Evolutionary conservation across 2,888 invertebrate species (phyloP), one percentile per base, ranked within the genome.

Genomic region (Phaonia tiefii): DNA sequence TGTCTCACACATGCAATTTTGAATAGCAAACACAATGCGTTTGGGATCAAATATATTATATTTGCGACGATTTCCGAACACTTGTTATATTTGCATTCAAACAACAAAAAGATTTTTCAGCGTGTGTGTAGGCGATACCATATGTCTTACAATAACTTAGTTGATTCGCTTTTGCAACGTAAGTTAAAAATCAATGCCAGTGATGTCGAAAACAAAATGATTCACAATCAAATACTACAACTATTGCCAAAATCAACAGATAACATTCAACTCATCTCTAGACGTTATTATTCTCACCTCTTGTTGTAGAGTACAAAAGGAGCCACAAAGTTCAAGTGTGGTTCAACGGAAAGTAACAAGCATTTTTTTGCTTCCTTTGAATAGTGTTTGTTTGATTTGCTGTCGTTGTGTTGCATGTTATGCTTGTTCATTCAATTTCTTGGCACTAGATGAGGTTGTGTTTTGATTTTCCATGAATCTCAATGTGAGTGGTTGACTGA

Each of bases 391-490:
- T 73, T 58, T 80, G 73, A 74, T 76, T 73, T 75, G 56, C 17
- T 54, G 17, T 49, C n/a, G 54, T 54, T 20, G 5, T 20, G 5
- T 20, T 56, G 11, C 54, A 54, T 22, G 31, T 39, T 60, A 13
- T 26, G n/a, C 56, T 17, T 26, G 7, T 58, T 60, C 31, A 69
- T 75, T 75, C 66, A 66, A 60, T 37, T 69, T 72, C 20, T 31
- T 71, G 60, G 63, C 56, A 67, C 49, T 46, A 37, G 63, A 8
- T 17, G 58, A 60, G 75, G 71, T 67, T 78, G 71, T 81, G 78
- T 81, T 81, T 81, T 81, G 78, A 81, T 81, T 81, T 75, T 69
- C 49, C 51, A 81, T 81, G 81, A 81, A 81, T 78, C 75, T 81
- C 75, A 81, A 81, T 75, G 75, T 78, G 39, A 39, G 13, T 25